phyloP scores from a whole-genome alignment of 2,113 vertebrate species.

The Progne subis region DNA sequence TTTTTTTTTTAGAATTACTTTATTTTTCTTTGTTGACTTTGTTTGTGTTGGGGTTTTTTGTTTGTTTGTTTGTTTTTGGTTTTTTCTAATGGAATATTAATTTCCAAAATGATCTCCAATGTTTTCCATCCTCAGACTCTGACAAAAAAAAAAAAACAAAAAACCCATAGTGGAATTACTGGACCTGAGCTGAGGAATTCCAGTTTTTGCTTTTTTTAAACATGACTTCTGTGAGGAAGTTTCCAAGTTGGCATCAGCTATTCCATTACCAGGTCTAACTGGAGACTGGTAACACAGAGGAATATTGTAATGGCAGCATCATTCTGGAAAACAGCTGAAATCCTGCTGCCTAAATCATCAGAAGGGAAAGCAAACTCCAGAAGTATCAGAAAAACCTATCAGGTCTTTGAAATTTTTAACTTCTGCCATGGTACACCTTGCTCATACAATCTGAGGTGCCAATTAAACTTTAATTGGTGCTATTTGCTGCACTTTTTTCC shows the following conservation, averaged over 20 bases:
- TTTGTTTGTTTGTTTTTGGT: not conserved
- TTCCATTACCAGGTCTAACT: not conserved
- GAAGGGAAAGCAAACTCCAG: not conserved
- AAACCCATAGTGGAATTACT: not conserved
- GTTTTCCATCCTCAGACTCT: not conserved
- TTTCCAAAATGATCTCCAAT: not conserved
- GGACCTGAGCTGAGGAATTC: not conserved
- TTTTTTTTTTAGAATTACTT: not conserved
- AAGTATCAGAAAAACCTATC: not conserved
- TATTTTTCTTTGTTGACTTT: not conserved
- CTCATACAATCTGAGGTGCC: not conserved
- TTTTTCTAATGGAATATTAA: not conserved
- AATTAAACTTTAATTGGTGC: conserved; percentile 1
- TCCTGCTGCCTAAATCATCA: not conserved
- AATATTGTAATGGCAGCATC: not conserved
- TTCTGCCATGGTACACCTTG: not conserved
- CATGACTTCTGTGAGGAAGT: not conserved
- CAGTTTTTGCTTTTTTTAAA: not conserved
- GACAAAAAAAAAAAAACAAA: not conserved
- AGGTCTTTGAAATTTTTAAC: not conserved
- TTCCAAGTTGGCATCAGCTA: not conserved
- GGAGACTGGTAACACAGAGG: not conserved
- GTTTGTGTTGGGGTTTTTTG: not conserved
- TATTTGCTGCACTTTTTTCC: not conserved
- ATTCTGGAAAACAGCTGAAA: not conserved